Base-by-base conservation (phyloP, 2,888 invertebrate species). In the Cordilura impudica region DNA sequence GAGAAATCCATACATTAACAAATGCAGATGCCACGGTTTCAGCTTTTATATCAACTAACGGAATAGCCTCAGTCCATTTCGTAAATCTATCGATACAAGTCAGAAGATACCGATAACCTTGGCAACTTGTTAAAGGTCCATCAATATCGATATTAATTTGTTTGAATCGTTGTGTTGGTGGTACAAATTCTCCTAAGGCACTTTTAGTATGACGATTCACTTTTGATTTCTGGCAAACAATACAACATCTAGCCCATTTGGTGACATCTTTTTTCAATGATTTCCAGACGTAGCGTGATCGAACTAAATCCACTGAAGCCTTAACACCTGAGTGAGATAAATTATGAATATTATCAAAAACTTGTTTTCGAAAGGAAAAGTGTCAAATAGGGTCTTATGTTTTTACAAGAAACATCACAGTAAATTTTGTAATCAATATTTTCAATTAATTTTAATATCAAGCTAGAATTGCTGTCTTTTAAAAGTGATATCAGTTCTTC, bases 191-290 rank as follows among this genome's bases (percentile, higher is more conserved):
- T 35, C 35, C 35, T 8, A 66, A 51, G 26, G 8, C 18, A 43
- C 51, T 60, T 14, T 23, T 70, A 6, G 58, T 71, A 31, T 77
- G 70, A 7, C 76, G 56, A 8, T 19, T n/a, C n/a, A 69, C 12
- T 29, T 78, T 78, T 4, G 73, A 67, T 14, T 21, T 18, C 16
- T 73, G 70, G 12, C 70, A 71, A 6, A 18, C 23, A 0, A 26
- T 65, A 39, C 78, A 78, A 19, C 23, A 21, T 51, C 43, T 73
- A 31, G 72, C 35, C 67, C 72, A 78, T 16, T 31, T 14, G 2
- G 18, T 39, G 14, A 69, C 31, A 18, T 78, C 67, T 19, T n/a
- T 45, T n/a, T 29, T 54, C 19, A 78, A 18, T 8, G 26, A 49
- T 18, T 26, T 45, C 69, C 78, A 73, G 29, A 73, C 31, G 31